A percentile compares a stretch with the other conserved stretches of the same genome.
These are phyloP conservation scores for Neelides folsomi DNA, from an alignment of 2,888 invertebrate genomes.

Conservation along the genomic window DNA sequence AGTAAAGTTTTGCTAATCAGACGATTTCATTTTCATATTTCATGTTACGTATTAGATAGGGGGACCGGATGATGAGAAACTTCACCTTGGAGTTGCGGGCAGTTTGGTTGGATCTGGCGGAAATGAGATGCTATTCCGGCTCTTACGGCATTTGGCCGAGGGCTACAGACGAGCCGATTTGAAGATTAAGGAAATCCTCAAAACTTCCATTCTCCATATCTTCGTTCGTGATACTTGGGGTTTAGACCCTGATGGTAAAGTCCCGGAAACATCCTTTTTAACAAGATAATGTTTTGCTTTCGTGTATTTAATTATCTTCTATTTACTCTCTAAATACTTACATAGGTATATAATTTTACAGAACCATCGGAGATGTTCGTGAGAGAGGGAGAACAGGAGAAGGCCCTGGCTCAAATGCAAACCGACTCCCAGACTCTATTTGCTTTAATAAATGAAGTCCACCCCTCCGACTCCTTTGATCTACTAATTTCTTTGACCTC, in stretches of 20 bases:
- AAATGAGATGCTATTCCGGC: slow-evolving; percentile 65
- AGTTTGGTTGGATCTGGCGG: slow-evolving; percentile 73
- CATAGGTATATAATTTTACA: too few relatives aligned
- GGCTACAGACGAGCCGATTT: slow-evolving; percentile 58
- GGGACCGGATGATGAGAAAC: slow-evolving; percentile 63
- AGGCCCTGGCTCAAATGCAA: too few relatives aligned
- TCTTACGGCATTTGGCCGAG: slow-evolving; percentile 64
- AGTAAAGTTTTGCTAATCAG: too few relatives aligned
- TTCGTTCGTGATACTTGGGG: too few relatives aligned
- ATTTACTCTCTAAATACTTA: too few relatives aligned
- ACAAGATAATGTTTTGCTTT: background rate
- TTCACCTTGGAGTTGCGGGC: slow-evolving; percentile 69
- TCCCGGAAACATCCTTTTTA: slow-evolving; percentile 4
- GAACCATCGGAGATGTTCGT: too few relatives aligned
- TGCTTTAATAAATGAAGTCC: too few relatives aligned
- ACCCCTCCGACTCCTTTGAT: too few relatives aligned
- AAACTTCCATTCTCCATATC: slow-evolving; percentile 62
- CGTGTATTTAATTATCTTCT: slow-evolving; percentile 46
- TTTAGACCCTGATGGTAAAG: too few relatives aligned
- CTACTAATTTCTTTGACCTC: too few relatives aligned
- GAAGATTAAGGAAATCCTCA: slow-evolving; percentile 49
- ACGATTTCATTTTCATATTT: slow-evolving; percentile 9
- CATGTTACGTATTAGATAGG: slow-evolving; percentile 48
- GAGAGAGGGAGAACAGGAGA: too few relatives aligned
- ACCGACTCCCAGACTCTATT: too few relatives aligned